phyloP scores from a whole-genome alignment of 2,113 vertebrate species.

The Gambusia holbrooki region DNA sequence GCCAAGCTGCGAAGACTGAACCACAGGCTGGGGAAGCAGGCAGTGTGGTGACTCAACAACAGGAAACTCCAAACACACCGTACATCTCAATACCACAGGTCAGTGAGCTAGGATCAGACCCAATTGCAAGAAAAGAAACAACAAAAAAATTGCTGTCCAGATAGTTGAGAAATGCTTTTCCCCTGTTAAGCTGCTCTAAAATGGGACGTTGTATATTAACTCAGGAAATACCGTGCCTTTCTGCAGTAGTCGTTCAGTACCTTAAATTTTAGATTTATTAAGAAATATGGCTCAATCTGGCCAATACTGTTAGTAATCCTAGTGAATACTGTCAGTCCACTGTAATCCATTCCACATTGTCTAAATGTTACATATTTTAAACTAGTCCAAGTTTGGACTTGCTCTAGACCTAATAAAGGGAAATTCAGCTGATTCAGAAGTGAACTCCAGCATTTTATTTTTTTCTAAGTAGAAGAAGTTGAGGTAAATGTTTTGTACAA shows the following conservation, averaged over 20 bases:
- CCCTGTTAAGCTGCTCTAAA: neutral
- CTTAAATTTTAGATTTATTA: constrained; percentile 47
- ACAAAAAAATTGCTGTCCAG: neutral
- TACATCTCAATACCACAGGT: constrained; percentile 82
- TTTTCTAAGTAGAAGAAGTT: no score
- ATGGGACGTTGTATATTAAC: constrained; percentile 27
- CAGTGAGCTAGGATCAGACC: constrained; percentile 29
- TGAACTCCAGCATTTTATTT: no score
- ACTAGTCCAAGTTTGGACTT: no score
- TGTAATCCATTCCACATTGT: no score
- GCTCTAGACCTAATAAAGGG: no score
- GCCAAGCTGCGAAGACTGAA: constrained; percentile 58
- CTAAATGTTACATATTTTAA: no score
- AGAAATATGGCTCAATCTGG: constrained; percentile 7
- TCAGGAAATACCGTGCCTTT: constrained; percentile 79
- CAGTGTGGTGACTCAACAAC: constrained; percentile 73
- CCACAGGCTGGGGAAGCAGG: constrained; percentile 52
- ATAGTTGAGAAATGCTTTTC: neutral
- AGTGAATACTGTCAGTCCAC: no score
- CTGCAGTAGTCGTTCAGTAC: constrained; percentile 66
- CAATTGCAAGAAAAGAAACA: neutral
- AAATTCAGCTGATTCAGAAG: no score
- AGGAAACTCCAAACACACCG: constrained; percentile 63
- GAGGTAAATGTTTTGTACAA: no score
- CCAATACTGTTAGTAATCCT: neutral